Conservation (phyloP, 2,113 vertebrate species). For the Vicugna pacos region DNA sequence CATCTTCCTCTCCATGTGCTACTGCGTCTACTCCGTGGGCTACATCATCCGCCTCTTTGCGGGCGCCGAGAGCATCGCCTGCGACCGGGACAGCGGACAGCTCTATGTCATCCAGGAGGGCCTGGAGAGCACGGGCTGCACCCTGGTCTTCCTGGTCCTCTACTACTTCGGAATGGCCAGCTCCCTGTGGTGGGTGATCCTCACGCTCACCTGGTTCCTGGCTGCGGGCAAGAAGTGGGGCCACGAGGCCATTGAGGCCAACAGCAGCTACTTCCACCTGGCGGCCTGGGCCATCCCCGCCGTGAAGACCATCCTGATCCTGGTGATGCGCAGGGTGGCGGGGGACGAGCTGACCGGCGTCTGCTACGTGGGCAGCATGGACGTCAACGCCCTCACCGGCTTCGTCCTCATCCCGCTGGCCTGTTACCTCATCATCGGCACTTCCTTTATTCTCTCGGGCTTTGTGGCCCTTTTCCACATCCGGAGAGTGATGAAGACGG, state of each 20-base stretch:
- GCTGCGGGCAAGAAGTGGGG: slow-evolving; percentile 99
- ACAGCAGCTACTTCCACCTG: slow-evolving; percentile 99
- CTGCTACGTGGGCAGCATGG: slow-evolving; percentile 98
- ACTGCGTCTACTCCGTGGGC: slow-evolving; percentile 97
- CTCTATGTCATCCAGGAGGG: slow-evolving; percentile 99
- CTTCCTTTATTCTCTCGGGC: slow-evolving; percentile 96
- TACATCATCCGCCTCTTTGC: slow-evolving; percentile 97
- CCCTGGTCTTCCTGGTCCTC: slow-evolving; percentile 97
- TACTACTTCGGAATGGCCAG: slow-evolving; percentile 99
- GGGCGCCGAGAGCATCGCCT: slow-evolving; percentile 95
- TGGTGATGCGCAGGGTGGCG: slow-evolving; percentile 97
- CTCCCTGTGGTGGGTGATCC: slow-evolving; percentile 98
- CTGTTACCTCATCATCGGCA: slow-evolving; percentile 96
- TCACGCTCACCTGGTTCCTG: slow-evolving; percentile 97
- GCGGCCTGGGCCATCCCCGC: slow-evolving; percentile 98
- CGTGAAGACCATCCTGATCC: slow-evolving; percentile 96
- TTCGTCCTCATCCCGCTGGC: slow-evolving; percentile 97
- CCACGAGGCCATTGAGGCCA: slow-evolving; percentile 97
- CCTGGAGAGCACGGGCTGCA: slow-evolving; percentile 98
- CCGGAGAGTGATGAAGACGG: slow-evolving; percentile 97
- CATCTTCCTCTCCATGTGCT: slow-evolving; percentile 99
- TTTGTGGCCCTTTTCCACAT: slow-evolving; percentile 99
- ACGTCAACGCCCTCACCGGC: slow-evolving; percentile 94
- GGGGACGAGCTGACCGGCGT: slow-evolving; percentile 97
- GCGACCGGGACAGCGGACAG: slow-evolving; percentile 95